Conservation (phyloP, 2,888 invertebrate genomes). For the Plebejus melissa region DNA sequence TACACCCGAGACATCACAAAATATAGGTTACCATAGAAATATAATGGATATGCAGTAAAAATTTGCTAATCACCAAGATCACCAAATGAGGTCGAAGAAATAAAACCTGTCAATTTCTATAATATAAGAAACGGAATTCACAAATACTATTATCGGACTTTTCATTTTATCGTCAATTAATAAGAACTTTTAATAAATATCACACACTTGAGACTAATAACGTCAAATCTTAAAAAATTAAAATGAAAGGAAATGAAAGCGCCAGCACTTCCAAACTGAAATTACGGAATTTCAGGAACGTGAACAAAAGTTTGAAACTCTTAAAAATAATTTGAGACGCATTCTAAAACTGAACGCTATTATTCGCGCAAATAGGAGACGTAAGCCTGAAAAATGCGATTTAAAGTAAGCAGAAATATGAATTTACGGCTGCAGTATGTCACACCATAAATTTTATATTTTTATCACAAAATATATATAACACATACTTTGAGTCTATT, state of each 20-base stretch:
- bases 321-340: constrained; percentile 1
- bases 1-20: background rate
- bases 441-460: background rate
- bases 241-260: background rate
- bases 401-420: constrained; percentile 1
- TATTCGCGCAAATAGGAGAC: constrained; percentile 12
- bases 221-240: background rate
- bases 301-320: constrained; percentile 1
- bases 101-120: background rate
- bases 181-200: background rate
- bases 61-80: background rate
- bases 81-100: background rate
- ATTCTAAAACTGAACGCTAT: constrained; percentile 7
- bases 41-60: background rate
- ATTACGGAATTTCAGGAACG: background rate
- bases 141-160: background rate
- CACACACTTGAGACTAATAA: background rate
- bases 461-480: background rate
- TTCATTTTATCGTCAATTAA: too few relatives aligned
- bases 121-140: background rate
- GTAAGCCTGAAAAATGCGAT: background rate
- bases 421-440: background rate
- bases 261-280: background rate
- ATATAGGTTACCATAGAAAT: background rate
- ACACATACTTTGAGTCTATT: constrained; percentile 4